phyloP scores from a whole-genome alignment of 2,113 vertebrate genomes.

The Dromas ardeola region DNA sequence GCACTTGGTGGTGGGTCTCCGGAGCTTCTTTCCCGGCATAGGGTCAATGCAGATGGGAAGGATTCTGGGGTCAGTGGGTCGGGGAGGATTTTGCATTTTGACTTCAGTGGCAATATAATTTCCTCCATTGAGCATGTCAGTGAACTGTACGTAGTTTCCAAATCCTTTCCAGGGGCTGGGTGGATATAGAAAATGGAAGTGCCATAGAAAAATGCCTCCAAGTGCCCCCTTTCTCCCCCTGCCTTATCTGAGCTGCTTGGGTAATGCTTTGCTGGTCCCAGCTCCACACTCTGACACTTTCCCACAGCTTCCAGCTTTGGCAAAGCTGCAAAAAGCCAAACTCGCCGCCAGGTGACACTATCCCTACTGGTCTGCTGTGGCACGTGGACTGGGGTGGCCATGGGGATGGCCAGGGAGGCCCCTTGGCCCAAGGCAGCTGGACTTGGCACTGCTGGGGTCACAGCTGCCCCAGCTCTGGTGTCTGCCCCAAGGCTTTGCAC shows the following conservation, averaged over 20 bases:
- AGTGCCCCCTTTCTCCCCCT: not conserved
- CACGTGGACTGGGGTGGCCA: rapidly evolving
- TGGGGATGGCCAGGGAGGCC: not conserved
- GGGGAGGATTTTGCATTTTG: not conserved
- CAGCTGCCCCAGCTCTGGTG: not conserved
- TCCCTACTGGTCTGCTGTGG: not conserved
- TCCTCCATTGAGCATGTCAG: not conserved
- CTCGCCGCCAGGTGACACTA: not conserved
- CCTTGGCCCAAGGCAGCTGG: not conserved
- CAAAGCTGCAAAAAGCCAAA: not conserved
- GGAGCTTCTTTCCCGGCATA: rapidly evolving
- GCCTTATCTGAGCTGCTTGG: not conserved
- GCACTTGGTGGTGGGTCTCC: rapidly evolving
- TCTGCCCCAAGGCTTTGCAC: not conserved
- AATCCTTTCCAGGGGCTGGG: not conserved
- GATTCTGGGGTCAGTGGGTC: not conserved
- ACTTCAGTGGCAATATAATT: not conserved
- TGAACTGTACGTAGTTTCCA: not conserved
- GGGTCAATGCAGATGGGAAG: not conserved
- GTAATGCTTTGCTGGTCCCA: not conserved
- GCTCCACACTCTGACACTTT: not conserved
- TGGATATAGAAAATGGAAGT: not conserved
- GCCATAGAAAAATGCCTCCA: not conserved
- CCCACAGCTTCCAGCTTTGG: not conserved
- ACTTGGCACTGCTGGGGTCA: not conserved